Evolutionary conservation across 2,113 vertebrate species (phyloP).

Genomic region (Sula dactylatra): DNA sequence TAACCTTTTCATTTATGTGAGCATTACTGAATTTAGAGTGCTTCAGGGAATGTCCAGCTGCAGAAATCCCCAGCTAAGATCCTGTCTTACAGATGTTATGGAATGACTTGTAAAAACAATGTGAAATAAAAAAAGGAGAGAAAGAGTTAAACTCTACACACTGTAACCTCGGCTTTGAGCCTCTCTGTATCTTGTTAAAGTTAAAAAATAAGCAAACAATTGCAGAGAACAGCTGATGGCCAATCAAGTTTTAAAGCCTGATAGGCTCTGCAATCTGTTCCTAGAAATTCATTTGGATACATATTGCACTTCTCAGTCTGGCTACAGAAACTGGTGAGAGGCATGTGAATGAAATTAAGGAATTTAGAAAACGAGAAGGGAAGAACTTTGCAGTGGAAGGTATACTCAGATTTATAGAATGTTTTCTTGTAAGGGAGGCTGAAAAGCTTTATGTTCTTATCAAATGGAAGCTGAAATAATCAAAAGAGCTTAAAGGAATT

Average conservation of each 20-base stretch:
- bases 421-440: background rate
- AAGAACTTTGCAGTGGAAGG: background rate
- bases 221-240: background rate
- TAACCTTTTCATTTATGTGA: background rate
- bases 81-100: background rate
- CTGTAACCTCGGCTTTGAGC: background rate
- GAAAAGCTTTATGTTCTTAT: background rate
- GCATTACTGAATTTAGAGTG: background rate
- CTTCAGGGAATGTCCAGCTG: background rate
- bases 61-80: background rate
- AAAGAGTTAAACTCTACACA: background rate
- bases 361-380: background rate
- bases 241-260: slow-evolving; percentile 13
- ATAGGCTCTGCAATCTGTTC: background rate
- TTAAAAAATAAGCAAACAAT: background rate
- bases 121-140: background rate
- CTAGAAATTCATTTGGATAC: slow-evolving; percentile 17
- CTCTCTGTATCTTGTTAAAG: background rate
- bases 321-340: background rate
- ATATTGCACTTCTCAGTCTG: background rate
- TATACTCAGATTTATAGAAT: background rate
- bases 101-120: background rate
- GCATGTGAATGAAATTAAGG: slow-evolving; percentile 56
- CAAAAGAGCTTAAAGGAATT: background rate
- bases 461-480: background rate